Base-by-base conservation (phyloP, 2,888 invertebrate species). In the Metallyticus violacea region DNA sequence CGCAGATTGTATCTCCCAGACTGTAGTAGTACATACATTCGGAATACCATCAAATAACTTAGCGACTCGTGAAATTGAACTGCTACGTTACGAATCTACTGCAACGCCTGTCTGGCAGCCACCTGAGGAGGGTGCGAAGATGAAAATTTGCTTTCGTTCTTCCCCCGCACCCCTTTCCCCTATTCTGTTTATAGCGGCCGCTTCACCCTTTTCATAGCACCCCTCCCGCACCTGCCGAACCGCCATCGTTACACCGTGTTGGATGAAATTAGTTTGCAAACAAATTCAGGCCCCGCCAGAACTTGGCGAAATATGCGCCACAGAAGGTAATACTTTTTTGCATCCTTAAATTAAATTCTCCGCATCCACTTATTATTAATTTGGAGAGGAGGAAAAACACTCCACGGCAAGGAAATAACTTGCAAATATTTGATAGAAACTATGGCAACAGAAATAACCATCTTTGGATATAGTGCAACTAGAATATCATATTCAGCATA, bases 21-120 rank as follows among this genome's bases (percentile, higher is more conserved):
- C n/a, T n/a, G 22, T 22, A 62, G 40, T 62, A 62, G 40, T 62
- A 62, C 15, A 62, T 62, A 62, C 40, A 62, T 62, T 62, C 76
- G 79, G 86, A 86, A 84, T 84, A 79, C 79, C 79, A 86, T 82
- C 83, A 86, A 86, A 84, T 86, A 86, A 86, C 40, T 86, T 86
- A 84, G 79, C 86, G 82, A 86, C 27, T 84, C 86, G 86, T 86
- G 86, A 86, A 86, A 86, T 86, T 82, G 86, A 86, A 86, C 84
- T 84, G 86, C 84, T 84, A 80, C 84, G 80, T 86, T 83, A 86
- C 86, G 85, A 84, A 83, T 83, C 83, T 15, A 83, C 81, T 81
- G 81, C n/a, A 62, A 62, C 40, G 40, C 40, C 40, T 62, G 40
- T 22, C 40, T 62, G 40, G 40, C 40, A 62, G 15, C 40, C 40